A percentile compares a stretch with the other conserved stretches of the same genome.
Evolutionary conservation across 2,888 invertebrate genomes (phyloP).

Genomic region (Cheilosia variabilis): DNA sequence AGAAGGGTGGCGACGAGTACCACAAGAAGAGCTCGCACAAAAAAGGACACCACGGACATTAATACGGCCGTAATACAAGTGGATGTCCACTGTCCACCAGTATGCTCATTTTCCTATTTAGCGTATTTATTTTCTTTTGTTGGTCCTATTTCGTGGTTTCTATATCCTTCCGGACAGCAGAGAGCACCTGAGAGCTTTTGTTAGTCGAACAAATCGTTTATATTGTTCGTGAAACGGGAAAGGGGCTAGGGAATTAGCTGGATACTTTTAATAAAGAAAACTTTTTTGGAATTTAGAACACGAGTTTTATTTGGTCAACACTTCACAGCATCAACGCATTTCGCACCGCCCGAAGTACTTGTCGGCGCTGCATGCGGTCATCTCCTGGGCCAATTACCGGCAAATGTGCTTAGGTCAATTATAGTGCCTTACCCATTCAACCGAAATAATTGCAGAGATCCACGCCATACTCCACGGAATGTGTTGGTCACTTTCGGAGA

Average conservation of each 20-base stretch:
- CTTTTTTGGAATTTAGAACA: constrained; percentile 28
- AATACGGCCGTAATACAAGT: constrained; percentile 60
- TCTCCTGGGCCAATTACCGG: constrained; percentile 25
- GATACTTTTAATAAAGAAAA: constrained; percentile 59
- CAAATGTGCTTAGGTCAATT: constrained; percentile 35
- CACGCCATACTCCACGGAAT: neutral
- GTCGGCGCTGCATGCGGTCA: constrained; percentile 35
- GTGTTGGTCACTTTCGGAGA: constrained; percentile 12
- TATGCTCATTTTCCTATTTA: constrained; percentile 36
- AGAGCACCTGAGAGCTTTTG: constrained; percentile 43
- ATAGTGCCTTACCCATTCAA: constrained; percentile 39
- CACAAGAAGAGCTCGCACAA: constrained; percentile 88
- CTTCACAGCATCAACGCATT: neutral
- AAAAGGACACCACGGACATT: constrained; percentile 82
- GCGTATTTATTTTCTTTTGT: constrained; percentile 25
- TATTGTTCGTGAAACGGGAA: constrained; percentile 18
- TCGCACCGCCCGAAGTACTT: neutral
- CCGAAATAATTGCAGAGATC: constrained; percentile 9
- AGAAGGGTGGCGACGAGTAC: constrained; percentile 91
- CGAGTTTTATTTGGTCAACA: constrained; percentile 17
- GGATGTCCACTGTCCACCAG: constrained; percentile 47
- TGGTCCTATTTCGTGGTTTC: constrained; percentile 14
- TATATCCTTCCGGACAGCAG: constrained; percentile 21
- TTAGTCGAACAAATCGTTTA: constrained; percentile 53
- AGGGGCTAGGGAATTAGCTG: constrained; percentile 37